Conservation (phyloP, 2,797 vertebrate genomes). For the Orientallactaga sibirica region DNA sequence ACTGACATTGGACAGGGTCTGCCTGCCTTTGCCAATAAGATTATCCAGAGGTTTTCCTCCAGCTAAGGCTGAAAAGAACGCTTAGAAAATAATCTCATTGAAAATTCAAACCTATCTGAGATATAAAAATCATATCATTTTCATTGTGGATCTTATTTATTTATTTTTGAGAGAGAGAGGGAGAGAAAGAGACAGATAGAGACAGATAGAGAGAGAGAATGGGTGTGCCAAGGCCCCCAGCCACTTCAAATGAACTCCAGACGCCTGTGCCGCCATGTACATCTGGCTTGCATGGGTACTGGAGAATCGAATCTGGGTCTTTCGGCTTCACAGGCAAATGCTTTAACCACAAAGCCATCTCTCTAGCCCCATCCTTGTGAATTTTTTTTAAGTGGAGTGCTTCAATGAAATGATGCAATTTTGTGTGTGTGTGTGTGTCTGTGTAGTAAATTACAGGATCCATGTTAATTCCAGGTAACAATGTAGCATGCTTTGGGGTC, state of each 20-base stretch:
- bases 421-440: background rate
- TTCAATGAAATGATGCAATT: background rate
- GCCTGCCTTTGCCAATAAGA: background rate
- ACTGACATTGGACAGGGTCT: background rate
- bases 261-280: no score
- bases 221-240: no score
- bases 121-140: slow-evolving; percentile 19
- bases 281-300: no score
- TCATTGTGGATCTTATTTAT: background rate
- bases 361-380: no score
- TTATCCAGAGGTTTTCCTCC: background rate
- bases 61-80: background rate
- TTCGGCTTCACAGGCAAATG: no score
- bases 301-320: no score
- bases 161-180: no score
- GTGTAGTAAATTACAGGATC: background rate
- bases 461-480: background rate
- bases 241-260: no score
- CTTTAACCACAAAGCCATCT: no score
- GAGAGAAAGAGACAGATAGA: no score
- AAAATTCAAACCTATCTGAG: slow-evolving; percentile 12
- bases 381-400: background rate
- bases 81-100: slow-evolving; percentile 10
- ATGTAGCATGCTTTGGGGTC: background rate
- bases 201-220: no score